These are phyloP conservation scores for Mythimna ferrago DNA, from an alignment of 2,888 invertebrate genomes.

Conservation along the genomic window DNA sequence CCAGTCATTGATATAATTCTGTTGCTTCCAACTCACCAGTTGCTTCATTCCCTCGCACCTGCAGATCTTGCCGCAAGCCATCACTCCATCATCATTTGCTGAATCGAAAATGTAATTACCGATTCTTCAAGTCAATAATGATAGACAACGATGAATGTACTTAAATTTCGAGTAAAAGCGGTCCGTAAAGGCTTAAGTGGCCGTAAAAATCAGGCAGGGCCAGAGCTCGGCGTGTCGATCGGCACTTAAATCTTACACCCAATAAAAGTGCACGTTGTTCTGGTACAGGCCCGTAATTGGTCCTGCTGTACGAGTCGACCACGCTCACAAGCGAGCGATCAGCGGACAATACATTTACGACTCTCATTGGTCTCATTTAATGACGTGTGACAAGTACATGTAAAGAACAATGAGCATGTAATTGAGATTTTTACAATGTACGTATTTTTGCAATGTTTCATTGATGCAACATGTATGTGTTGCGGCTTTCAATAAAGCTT, in stretches of 20 bases:
- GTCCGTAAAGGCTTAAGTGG: conserved; percentile 75
- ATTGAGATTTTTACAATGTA: conserved; percentile 85
- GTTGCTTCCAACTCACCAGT: background rate
- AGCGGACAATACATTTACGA: conserved; percentile 84
- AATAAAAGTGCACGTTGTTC: conserved; percentile 87
- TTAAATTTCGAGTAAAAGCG: conserved; percentile 65
- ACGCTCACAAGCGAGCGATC: conserved; percentile 75
- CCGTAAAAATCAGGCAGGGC: conserved; percentile 85
- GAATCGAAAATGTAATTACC: conserved; percentile 57
- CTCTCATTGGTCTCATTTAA: conserved; percentile 88
- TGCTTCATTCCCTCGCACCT: conserved; percentile 6
- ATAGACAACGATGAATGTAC: conserved; percentile 64
- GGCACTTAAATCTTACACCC: conserved; percentile 90
- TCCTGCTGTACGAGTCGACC: conserved; percentile 79
- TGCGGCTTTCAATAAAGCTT: conserved; percentile 27
- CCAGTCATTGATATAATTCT: background rate
- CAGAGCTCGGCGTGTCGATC: conserved; percentile 84
- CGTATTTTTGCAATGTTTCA: conserved; percentile 64
- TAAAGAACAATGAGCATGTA: conserved; percentile 85
- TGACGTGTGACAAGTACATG: conserved; percentile 86
- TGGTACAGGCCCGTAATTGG: conserved; percentile 86
- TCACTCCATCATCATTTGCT: conserved; percentile 44
- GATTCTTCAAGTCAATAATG: conserved; percentile 61
- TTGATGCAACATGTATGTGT: conserved; percentile 15
- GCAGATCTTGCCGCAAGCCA: conserved; percentile 15